Base-by-base conservation (phyloP, 2,113 vertebrate genomes). In the Sitta europaea region DNA sequence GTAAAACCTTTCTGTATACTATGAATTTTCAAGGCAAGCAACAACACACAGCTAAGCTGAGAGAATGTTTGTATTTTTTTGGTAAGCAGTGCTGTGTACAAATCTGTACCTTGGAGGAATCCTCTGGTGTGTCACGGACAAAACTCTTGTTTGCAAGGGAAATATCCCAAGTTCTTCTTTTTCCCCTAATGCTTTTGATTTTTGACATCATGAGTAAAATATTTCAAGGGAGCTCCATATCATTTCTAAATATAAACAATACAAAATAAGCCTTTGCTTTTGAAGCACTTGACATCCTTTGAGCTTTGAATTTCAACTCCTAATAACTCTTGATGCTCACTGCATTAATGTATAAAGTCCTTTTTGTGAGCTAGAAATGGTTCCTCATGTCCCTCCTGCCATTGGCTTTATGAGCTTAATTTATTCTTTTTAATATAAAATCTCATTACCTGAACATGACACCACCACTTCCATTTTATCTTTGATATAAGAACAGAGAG, bases 381-480 rank as follows among this genome's bases (percentile, higher is more conserved):
- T 95, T 97, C 96, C 62, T 77, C 97, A 94, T 92, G 86, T 97
- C 94, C 97, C 97, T 97, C 95, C 97, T 93, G 92, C 96, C 96
- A 97, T 58, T 91, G 65, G 94, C 78, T 97, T 98, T 97, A 98
- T 98, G 94, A 98, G 96, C 98, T 98, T 98, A 98, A 98, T 98
- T 98, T 98, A 98, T 98, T 98, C 98, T 98, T 98, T 98, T 98
- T 98, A 98, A 98, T 98, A 98, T 98, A 98, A 98, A 98, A 98
- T 98, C 98, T 98, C 98, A 98, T 98, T 98, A 98, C 98, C 98
- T 98, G 98, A 98, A 98, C 98, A 98, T 96, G 98, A 96, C 98
- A 97, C 97, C 91, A 97, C 96, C 94, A 94, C 96, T 98, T 98
- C 97, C 96, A 97, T 96, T 97, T 98, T 97, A 98, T 98, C 98